These are phyloP conservation scores for Formica exsecta DNA, from an alignment of 1,140 invertebrate genomes.

Conservation along the genomic window DNA sequence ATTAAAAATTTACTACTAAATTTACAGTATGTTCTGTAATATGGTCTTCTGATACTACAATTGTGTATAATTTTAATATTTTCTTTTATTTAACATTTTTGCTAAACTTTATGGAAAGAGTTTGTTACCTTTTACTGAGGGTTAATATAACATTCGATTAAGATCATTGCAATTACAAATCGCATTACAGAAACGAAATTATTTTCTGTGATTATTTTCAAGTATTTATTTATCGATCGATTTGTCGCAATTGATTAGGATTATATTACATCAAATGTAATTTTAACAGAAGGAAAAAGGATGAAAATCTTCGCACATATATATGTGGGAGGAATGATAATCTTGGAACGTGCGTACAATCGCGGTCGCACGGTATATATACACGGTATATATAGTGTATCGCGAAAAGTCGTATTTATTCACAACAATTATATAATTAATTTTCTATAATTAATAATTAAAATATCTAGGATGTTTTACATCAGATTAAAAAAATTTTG, in stretches of 20 bases:
- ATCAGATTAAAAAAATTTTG: background rate
- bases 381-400: background rate
- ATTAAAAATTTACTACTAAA: no score
- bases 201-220: background rate
- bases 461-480: background rate
- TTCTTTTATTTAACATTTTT: slow-evolving; percentile 17
- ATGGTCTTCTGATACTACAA: no score
- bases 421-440: slow-evolving; percentile 52
- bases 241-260: background rate
- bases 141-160: slow-evolving; percentile 26
- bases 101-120: background rate
- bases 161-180: background rate
- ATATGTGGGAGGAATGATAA: background rate
- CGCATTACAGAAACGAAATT: background rate
- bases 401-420: slow-evolving; percentile 53
- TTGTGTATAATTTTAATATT: background rate
- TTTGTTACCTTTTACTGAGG: background rate
- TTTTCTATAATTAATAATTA: slow-evolving; percentile 8
- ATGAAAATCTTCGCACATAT: background rate
- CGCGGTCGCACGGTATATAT: background rate
- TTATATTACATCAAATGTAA: slow-evolving; percentile 23
- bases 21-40: no score
- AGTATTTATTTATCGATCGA: background rate
- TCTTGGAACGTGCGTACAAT: background rate
- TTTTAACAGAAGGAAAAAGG: background rate